Base-by-base conservation (phyloP, 2,797 vertebrate species). In the Myotis findleyi region DNA sequence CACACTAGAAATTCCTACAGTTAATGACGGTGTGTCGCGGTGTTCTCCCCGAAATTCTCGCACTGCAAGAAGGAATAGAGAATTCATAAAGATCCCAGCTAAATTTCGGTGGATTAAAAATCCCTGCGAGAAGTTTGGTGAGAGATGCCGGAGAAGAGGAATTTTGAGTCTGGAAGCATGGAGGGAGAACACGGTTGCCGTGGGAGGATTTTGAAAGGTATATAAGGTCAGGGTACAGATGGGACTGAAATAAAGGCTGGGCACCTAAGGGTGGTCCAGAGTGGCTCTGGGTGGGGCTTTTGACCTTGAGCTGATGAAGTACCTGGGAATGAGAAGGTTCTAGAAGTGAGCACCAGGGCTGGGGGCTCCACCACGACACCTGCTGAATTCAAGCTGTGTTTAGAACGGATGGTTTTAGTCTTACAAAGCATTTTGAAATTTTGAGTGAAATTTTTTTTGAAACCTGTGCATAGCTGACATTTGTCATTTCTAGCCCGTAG, bases 391-490 rank as follows among this genome's bases (percentile, higher is more conserved):
- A 62, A 41, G 23, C 18, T 75, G 71, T 80, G 38, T 44, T 89
- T 83, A 47, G 27, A 75, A 83, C 68, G 30, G 49, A 38, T 68
- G 9, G 53, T 59, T 30, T 12, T 57, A 59, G 44, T 88, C 33
- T 14, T 64, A 68, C 13, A 86, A 68, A 93, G 33, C 12, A n/a
- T 41, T 89, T 89, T 89, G 59, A 89, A 41, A 69, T 59, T 57
- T 80, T 87, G 64, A 80, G 13, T 38, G 79, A 18, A 89, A 72
- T 49, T 49, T 88, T 94, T 93, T 62, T 88, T 94, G n/a, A 82
- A 38, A 85, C 1, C 13, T 71, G n/a, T 87, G 9, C 13, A 18
- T 41, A 83, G 36, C 51, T 91, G 87, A 68, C 16, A 23, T 71
- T 53, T 89, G 25, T 85, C 33, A 53, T 92, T 92, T 93, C 55